Conservation (phyloP, 2,113 vertebrate species). For the Nannospalax galili region DNA sequence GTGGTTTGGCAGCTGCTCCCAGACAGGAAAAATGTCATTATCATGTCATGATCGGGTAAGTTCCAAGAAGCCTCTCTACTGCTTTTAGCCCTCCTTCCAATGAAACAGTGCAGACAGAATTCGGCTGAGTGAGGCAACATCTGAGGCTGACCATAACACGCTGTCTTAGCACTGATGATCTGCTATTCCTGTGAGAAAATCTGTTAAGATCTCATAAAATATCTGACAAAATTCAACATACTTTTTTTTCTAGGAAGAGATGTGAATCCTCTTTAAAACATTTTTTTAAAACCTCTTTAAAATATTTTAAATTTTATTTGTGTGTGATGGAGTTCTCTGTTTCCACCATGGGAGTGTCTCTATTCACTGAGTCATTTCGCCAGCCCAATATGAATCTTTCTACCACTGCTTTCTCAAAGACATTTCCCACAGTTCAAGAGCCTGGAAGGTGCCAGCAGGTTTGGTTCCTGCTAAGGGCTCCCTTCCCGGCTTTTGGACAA, state of each 20-base stretch:
- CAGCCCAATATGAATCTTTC: neutral
- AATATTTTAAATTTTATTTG: too few species aligned
- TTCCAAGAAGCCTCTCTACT: neutral
- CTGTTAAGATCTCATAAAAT: neutral
- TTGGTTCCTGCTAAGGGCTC: too few species aligned
- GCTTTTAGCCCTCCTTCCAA: neutral
- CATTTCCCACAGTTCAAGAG: too few species aligned
- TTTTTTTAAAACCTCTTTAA: too few species aligned
- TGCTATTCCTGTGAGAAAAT: neutral
- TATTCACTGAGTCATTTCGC: neutral
- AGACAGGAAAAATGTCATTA: neutral
- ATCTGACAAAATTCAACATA: neutral
- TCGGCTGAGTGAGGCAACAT: rapidly evolving
- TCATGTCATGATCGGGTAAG: neutral
- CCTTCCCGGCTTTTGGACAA: too few species aligned
- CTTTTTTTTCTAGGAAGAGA: neutral
- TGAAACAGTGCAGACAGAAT: neutral
- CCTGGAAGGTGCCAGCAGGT: too few species aligned
- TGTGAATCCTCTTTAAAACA: neutral
- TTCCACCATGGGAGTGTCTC: too few species aligned
- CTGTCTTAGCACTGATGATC: too few species aligned
- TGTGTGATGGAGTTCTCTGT: too few species aligned
- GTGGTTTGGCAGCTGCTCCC: too few species aligned
- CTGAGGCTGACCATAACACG: too few species aligned
- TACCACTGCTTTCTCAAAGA: too few species aligned